phyloP scores from a whole-genome alignment of 2,888 invertebrate genomes.

The Himalopsyche tibetana region DNA sequence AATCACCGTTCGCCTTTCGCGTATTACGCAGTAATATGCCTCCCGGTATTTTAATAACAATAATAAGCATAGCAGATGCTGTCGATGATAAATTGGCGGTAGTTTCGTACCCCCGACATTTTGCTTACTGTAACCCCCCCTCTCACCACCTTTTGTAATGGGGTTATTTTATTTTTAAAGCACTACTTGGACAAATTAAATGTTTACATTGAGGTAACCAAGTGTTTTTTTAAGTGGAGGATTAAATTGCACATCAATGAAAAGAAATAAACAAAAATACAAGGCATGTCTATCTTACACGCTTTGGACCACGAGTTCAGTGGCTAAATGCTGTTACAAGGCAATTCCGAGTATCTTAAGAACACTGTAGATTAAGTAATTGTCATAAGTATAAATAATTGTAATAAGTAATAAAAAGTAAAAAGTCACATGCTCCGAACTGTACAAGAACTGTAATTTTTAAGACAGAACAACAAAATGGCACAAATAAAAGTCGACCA shows the following conservation, averaged over 20 bases:
- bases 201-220: slow-evolving; percentile 38
- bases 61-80: slow-evolving; percentile 65
- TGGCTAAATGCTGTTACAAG: too few relatives aligned
- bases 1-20: neutral
- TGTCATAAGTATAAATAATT: too few relatives aligned
- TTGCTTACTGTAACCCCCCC: neutral
- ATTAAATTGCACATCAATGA: slow-evolving; percentile 9
- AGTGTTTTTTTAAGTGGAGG: slow-evolving; percentile 3
- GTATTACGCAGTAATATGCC: slow-evolving; percentile 14
- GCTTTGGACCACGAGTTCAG: too few relatives aligned
- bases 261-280: too few relatives aligned
- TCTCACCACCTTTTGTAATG: neutral
- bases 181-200: slow-evolving; percentile 52
- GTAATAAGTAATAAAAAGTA: too few relatives aligned
- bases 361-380: too few relatives aligned
- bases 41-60: slow-evolving; percentile 63
- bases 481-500: too few relatives aligned
- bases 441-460: too few relatives aligned
- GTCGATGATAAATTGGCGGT: slow-evolving; percentile 65
- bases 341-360: too few relatives aligned
- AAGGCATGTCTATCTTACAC: too few relatives aligned
- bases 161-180: slow-evolving; percentile 53
- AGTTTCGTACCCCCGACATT: slow-evolving; percentile 23
- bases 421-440: too few relatives aligned
- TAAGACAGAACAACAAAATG: too few relatives aligned